These are phyloP conservation scores for Platypus cylindrus DNA, from an alignment of 2,888 invertebrate species.

Conservation along the genomic window DNA sequence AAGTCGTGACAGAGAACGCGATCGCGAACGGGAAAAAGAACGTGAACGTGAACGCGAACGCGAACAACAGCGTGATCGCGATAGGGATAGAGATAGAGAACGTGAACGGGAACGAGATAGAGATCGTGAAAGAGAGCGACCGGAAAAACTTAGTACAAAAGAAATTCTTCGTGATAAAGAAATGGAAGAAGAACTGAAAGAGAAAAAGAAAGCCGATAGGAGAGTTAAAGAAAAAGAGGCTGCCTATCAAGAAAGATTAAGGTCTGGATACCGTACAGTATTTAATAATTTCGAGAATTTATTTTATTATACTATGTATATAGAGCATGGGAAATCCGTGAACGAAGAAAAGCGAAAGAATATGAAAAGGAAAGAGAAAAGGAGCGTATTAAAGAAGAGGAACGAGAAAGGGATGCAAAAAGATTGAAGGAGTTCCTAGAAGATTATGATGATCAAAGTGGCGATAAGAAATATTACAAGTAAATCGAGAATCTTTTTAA, in stretches of 20 bases:
- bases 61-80: constrained; percentile 36
- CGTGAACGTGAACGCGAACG: constrained; percentile 35
- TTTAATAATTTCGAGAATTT: constrained; percentile 27
- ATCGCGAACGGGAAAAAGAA: constrained; percentile 36
- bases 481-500: constrained; percentile 31
- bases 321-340: constrained; percentile 76
- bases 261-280: constrained; percentile 21
- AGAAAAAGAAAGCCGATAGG: constrained; percentile 80
- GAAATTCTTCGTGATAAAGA: constrained; percentile 66
- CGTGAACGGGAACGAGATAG: constrained; percentile 42
- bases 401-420: constrained; percentile 83
- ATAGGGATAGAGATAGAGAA: constrained; percentile 43
- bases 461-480: constrained; percentile 96
- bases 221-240: constrained; percentile 90
- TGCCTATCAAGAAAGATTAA: constrained; percentile 79
- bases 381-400: constrained; percentile 72
- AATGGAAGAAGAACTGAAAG: constrained; percentile 85
- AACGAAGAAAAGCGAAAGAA: constrained; percentile 81
- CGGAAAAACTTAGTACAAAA: constrained; percentile 40
- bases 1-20: constrained; percentile 37
- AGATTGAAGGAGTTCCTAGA: constrained; percentile 94
- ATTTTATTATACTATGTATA: constrained; percentile 9
- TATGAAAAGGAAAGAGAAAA: constrained; percentile 79
- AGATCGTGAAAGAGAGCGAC: constrained; percentile 47
- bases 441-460: constrained; percentile 97